Percentiles rank a stretch among this genome's conserved stretches.
phyloP scores from a whole-genome alignment of 2,113 vertebrate genomes.

The Delphinus delphis region DNA sequence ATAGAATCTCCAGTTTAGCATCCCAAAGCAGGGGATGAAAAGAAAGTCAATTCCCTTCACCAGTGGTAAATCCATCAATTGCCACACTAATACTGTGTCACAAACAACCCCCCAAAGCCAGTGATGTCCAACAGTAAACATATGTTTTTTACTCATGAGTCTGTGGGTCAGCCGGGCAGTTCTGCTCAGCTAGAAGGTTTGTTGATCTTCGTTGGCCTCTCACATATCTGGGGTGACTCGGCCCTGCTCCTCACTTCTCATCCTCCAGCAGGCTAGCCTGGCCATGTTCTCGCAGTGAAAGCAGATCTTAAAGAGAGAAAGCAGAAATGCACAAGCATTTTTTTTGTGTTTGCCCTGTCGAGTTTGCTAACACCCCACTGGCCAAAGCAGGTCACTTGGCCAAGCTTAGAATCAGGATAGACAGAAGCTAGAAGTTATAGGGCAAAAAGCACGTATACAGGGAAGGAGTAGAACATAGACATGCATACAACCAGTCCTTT shows the following conservation, averaged over 20 bases:
- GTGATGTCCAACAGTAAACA: not conserved
- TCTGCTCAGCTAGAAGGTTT: not conserved
- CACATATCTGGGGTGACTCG: not conserved
- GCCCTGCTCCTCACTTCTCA: accelerated
- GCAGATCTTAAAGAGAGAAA: not conserved
- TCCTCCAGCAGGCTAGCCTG: no score
- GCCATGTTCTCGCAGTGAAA: not conserved
- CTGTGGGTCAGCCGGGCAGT: not conserved
- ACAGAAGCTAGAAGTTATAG: not conserved
- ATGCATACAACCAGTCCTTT: not conserved
- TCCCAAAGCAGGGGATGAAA: not conserved
- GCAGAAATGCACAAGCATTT: accelerated
- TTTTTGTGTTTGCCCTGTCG: not conserved
- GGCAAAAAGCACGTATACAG: not conserved
- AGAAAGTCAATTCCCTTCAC: not conserved
- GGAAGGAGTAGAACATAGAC: not conserved
- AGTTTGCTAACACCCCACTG: not conserved
- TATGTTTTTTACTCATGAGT: not conserved
- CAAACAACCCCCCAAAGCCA: not conserved
- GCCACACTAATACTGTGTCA: not conserved
- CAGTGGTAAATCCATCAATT: not conserved
- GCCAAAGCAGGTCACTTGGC: not conserved
- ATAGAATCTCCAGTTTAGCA: not conserved
- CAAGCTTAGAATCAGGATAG: not conserved
- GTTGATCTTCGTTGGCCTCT: not conserved